Base-by-base conservation (phyloP, 2,888 invertebrate genomes). In the Melolontha melolontha region DNA sequence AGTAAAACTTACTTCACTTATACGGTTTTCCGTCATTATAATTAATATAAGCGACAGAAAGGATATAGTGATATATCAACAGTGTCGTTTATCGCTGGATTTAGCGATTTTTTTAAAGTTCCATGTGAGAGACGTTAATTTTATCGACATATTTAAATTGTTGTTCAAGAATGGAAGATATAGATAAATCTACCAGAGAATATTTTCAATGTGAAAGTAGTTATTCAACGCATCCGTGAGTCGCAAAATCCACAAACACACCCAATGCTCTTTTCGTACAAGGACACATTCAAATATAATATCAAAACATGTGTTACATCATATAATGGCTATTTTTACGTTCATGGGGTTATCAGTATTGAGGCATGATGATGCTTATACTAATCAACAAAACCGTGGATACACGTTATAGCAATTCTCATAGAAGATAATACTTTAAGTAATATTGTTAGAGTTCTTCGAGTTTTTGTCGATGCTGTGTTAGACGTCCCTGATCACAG, bases 211-310 rank as follows among this genome's bases (percentile, higher is more conserved):
- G 90, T 95, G 42, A 94, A 94, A 75, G 78, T 91, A 29, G 87
- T 95, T 1, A 95, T 98, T 0, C 92, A 95, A 75, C 96, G 96
- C 76, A 92, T 98, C 63, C 87, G 97, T 16, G 91, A 91, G 1
- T 95, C 97, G 0, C 92, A 92, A 78, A 97, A 97, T 83, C 97
- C 97, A 0, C 97, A 97, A 83, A 97, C 97, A 0, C 97, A 98
- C 79, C 94, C 76, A 95, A 97, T 77, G 96, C 97, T 0, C 84
- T 98, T 64, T 86, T 96, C 34, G 86, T 98, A 0, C 85, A 98
- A 1, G 90, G 94, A 0, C 88, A 92, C 67, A 91, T 92, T 11
- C 96, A 0, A 86, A 87, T 29, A 86, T 94, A 77, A 86, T 93
- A 67, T 96, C 96, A 0, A 89, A 91, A 69, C 91, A 92, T 83